Conservation (phyloP, 2,797 vertebrate genomes). For the Trachops cirrhosus region DNA sequence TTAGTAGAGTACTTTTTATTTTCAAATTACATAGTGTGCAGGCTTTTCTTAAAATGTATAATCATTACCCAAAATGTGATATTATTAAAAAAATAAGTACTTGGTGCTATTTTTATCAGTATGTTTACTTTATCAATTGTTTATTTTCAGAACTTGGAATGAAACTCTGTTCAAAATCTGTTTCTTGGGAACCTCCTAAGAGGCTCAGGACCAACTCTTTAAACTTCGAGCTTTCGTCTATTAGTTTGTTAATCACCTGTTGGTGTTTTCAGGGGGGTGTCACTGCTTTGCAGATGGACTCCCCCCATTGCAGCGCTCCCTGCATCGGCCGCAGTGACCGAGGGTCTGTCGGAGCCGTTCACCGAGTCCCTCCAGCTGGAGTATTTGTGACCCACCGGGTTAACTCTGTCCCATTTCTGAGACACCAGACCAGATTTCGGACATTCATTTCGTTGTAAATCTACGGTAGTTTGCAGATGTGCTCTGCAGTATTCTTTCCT, state of each 20-base stretch:
- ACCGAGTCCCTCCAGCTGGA: not conserved
- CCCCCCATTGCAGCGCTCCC: not conserved
- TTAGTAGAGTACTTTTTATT: not conserved
- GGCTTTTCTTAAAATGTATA: not conserved
- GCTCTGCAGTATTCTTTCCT: not conserved
- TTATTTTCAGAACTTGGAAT: not conserved
- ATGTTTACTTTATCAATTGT: not conserved
- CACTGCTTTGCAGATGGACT: not conserved
- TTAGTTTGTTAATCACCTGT: not conserved
- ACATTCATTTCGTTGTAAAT: constrained; percentile 24
- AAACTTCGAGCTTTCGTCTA: not conserved
- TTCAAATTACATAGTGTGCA: not conserved
- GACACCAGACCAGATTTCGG: not conserved
- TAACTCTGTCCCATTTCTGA: not conserved
- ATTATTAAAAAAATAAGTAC: not conserved
- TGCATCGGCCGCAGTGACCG: not conserved
- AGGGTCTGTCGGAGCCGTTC: not conserved
- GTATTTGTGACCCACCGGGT: not conserved
- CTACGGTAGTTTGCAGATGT: constrained; percentile 1
- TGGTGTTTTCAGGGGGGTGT: not conserved
- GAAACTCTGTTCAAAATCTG: not conserved
- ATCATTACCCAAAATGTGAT: not conserved
- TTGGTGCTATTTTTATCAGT: not conserved
- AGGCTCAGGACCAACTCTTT: not conserved
- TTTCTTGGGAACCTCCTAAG: not conserved